Conservation (phyloP, 1,140 invertebrate species). For the Ptiloglossa arizonensis region DNA sequence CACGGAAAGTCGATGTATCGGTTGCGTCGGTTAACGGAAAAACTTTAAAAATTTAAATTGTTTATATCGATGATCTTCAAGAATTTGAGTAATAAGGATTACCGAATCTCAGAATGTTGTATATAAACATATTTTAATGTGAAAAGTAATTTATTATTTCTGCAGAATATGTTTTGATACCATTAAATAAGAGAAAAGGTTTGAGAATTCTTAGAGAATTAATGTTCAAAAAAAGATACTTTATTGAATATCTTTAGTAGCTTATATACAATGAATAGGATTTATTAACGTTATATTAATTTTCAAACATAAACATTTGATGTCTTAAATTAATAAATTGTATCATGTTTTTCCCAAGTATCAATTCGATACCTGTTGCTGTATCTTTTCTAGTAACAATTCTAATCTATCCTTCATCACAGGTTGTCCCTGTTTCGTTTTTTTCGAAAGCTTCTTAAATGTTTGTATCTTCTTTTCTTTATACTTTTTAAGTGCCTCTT, state of each 20-base stretch:
- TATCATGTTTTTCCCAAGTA: no score
- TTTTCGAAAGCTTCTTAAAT: constrained; percentile 86
- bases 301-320: neutral
- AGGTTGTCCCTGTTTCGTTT: constrained; percentile 89
- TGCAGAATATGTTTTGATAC: no score
- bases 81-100: neutral
- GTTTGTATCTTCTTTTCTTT: constrained; percentile 85
- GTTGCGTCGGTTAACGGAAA: no score
- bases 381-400: constrained; percentile 87
- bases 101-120: neutral
- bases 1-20: no score
- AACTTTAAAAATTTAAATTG: no score
- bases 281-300: neutral
- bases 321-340: neutral
- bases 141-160: no score
- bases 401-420: constrained; percentile 89
- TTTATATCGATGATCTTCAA: no score
- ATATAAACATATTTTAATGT: neutral
- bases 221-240: neutral
- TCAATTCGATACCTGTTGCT: constrained; percentile 59
- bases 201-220: neutral
- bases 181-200: neutral
- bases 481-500: constrained; percentile 85
- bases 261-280: neutral
- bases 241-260: neutral